Percentiles rank a stretch among this genome's conserved stretches.
phyloP scores from a whole-genome alignment of 1,140 invertebrate genomes.

The Agrypnia vestita region DNA sequence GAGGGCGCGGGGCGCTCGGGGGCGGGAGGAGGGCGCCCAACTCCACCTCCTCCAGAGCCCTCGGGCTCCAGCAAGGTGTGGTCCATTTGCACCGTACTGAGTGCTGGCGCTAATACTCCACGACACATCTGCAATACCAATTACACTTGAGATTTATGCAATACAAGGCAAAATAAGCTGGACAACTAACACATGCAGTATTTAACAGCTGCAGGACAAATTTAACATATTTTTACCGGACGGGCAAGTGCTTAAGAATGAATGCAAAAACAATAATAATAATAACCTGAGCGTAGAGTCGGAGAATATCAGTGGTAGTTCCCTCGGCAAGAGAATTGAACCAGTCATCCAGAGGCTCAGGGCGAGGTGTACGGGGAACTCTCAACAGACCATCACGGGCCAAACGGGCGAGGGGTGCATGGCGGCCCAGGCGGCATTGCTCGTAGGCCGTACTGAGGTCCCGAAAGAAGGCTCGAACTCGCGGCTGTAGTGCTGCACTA shows the following conservation, averaged over 20 bases:
- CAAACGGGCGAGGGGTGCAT: conserved; percentile 89
- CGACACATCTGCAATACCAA: conserved; percentile 67
- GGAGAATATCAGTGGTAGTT: conserved; percentile 85
- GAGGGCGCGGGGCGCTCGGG: conserved; percentile 69
- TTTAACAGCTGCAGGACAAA: too few species aligned
- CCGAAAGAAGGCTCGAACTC: conserved; percentile 90
- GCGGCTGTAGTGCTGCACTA: conserved; percentile 85
- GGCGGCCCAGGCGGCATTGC: conserved; percentile 91
- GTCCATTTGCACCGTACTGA: conserved; percentile 87
- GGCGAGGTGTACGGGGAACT: conserved; percentile 81
- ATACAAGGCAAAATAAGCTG: too few species aligned
- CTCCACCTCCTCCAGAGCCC: conserved; percentile 60
- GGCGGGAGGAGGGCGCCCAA: conserved; percentile 72
- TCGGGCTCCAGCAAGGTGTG: conserved; percentile 83
- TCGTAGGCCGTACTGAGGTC: conserved; percentile 95
- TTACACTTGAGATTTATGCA: too few species aligned
- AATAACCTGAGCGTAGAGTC: conserved; percentile 86
- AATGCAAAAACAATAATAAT: background rate
- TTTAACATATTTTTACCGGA: too few species aligned
- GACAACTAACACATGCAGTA: too few species aligned
- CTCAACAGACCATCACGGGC: conserved; percentile 91
- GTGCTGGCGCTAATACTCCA: conserved; percentile 85
- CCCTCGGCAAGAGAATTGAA: conserved; percentile 88
- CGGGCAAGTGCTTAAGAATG: background rate
- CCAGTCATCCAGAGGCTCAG: conserved; percentile 92